A percentile compares a stretch with the other conserved stretches of the same genome.
Evolutionary conservation across 1,140 invertebrate genomes (phyloP).

Genomic region (Thaumetopoea pityocampa): DNA sequence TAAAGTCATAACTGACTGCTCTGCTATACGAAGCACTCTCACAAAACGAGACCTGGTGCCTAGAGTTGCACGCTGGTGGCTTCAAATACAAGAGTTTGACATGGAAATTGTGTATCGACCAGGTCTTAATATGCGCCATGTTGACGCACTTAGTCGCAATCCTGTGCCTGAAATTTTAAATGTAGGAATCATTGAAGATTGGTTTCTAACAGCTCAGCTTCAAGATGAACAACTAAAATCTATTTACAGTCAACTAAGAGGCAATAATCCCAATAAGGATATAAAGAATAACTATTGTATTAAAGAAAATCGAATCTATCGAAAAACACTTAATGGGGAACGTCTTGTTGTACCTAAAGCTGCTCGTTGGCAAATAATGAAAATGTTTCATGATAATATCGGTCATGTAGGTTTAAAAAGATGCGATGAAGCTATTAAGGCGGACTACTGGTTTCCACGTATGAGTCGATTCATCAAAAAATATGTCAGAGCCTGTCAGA

Average conservation of each 20-base stretch:
- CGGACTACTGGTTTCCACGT: constrained; percentile 21
- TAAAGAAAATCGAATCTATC: constrained; percentile 5
- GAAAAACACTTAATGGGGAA: constrained; percentile 17
- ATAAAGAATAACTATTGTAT: constrained; percentile 6
- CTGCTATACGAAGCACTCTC: constrained; percentile 35
- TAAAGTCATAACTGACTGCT: constrained; percentile 55
- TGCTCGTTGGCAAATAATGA: constrained; percentile 17
- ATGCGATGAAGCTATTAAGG: constrained; percentile 23
- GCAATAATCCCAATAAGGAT: not conserved
- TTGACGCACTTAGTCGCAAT: constrained; percentile 42
- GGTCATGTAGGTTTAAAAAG: constrained; percentile 25
- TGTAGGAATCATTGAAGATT: not conserved
- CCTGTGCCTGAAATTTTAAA: constrained; percentile 4
- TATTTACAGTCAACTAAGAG: not conserved
- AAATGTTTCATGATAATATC: constrained; percentile 26
- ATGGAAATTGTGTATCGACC: constrained; percentile 14
- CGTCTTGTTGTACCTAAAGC: constrained; percentile 28
- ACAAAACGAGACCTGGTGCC: constrained; percentile 39
- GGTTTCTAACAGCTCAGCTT: constrained; percentile 8
- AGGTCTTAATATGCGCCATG: constrained; percentile 21
- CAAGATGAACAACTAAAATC: not conserved
- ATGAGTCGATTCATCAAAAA: constrained; percentile 33
- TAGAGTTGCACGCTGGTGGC: constrained; percentile 45
- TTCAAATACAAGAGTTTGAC: constrained; percentile 37
- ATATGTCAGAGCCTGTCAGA: constrained; percentile 25